Evolutionary conservation across 23 tunicate species (phyloP).

Genomic region (Phallusia fumigata): DNA sequence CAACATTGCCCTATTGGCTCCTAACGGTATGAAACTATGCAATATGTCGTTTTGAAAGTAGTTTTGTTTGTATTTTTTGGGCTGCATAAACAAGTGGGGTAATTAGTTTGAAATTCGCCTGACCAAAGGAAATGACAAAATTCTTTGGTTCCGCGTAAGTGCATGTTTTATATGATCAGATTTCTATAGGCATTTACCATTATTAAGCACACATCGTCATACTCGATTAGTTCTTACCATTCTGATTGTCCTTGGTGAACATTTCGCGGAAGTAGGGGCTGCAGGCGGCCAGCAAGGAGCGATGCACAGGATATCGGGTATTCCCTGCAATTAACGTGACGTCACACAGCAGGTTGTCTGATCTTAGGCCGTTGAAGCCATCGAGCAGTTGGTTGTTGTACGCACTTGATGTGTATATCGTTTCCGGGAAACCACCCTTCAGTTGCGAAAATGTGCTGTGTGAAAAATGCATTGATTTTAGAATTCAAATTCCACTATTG

Average conservation of each 20-base stretch:
- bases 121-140: too few species aligned
- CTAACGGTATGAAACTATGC: too few species aligned
- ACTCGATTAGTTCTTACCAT: constrained; percentile 40
- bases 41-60: too few species aligned
- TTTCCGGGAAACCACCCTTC: constrained; percentile 74
- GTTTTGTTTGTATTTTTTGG: too few species aligned
- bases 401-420: constrained; percentile 83
- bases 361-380: constrained; percentile 84
- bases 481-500: too few species aligned
- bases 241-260: constrained; percentile 95
- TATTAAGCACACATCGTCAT: neutral
- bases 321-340: constrained; percentile 95
- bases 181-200: neutral
- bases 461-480: too few species aligned
- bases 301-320: constrained; percentile 88
- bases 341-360: constrained; percentile 81
- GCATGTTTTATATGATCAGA: too few species aligned
- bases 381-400: constrained; percentile 80
- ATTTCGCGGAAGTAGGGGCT: constrained; percentile 92
- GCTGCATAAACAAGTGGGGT: too few species aligned
- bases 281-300: constrained; percentile 94
- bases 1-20: too few species aligned
- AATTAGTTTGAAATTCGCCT: too few species aligned
- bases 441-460: constrained; percentile 6
- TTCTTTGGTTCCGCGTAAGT: too few species aligned